phyloP scores from a whole-genome alignment of 2,888 invertebrate genomes.

The Agrochola litura region DNA sequence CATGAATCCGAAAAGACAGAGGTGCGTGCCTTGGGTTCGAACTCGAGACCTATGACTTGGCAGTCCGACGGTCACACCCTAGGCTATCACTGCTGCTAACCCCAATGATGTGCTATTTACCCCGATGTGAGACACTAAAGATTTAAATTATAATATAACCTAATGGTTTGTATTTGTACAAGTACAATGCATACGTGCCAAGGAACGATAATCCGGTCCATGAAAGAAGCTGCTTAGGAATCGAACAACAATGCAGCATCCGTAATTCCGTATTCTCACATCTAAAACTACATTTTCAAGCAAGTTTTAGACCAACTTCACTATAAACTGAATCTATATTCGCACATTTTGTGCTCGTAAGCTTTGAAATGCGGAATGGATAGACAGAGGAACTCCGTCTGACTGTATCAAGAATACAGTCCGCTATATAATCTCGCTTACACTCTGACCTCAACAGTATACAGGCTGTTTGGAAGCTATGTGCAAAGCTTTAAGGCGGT shows the following conservation, averaged over 20 bases:
- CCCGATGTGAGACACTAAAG: too few relatives aligned
- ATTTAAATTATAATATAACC: background rate
- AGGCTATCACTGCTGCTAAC: too few relatives aligned
- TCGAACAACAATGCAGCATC: background rate
- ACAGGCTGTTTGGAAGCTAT: too few relatives aligned
- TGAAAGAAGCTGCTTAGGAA: background rate
- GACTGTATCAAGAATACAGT: conserved; percentile 21
- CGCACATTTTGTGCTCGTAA: conserved; percentile 17
- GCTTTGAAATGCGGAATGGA: conserved; percentile 23
- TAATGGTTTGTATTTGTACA: background rate
- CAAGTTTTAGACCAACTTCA: conserved; percentile 10
- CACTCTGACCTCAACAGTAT: conserved; percentile 15
- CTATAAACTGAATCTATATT: conserved; percentile 31
- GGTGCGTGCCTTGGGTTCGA: too few relatives aligned
- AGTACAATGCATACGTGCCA: background rate
- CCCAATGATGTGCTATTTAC: too few relatives aligned
- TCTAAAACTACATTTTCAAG: background rate
- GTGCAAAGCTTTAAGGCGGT: too few relatives aligned
- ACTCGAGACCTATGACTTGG: too few relatives aligned
- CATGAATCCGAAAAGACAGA: too few relatives aligned
- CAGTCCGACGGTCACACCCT: too few relatives aligned
- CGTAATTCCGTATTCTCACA: background rate
- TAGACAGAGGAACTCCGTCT: conserved; percentile 6
- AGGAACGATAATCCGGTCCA: background rate
- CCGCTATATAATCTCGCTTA: conserved; percentile 37